Conservation (phyloP, 2,113 vertebrate genomes). For the Tupaia chinensis region DNA sequence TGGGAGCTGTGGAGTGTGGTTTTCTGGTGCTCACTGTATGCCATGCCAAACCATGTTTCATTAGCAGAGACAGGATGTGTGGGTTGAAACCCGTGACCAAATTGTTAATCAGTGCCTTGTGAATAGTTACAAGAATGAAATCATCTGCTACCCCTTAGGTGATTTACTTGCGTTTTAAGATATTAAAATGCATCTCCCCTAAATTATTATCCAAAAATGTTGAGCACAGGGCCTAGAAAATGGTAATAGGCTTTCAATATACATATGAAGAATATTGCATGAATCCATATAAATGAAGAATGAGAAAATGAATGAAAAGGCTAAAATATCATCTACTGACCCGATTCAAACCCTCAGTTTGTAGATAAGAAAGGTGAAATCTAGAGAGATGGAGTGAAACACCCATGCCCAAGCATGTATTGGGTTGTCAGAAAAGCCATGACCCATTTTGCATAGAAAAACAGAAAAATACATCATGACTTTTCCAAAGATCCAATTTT, state of each 20-base stretch:
- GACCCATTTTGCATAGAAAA: too few species aligned
- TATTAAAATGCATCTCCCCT: background rate
- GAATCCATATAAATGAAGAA: background rate
- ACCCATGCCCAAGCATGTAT: background rate
- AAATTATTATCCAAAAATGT: background rate
- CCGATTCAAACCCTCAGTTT: background rate
- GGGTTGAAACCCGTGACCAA: background rate
- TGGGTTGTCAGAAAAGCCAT: too few species aligned
- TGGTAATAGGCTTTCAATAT: background rate
- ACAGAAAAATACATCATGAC: too few species aligned
- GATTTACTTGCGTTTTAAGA: conserved; percentile 10
- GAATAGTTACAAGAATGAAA: conserved; percentile 40
- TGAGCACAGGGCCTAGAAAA: background rate
- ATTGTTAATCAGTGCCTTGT: background rate
- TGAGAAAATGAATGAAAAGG: background rate
- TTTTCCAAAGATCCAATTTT: background rate
- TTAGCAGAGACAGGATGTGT: background rate
- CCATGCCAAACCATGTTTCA: background rate
- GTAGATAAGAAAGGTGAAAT: background rate
- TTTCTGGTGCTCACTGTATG: too few species aligned
- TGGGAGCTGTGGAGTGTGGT: rapidly evolving
- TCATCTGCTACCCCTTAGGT: background rate
- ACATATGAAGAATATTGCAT: background rate
- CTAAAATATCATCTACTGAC: background rate
- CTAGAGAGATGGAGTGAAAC: background rate